phyloP scores from a whole-genome alignment of 2,113 vertebrate species.

The Passer montanus region DNA sequence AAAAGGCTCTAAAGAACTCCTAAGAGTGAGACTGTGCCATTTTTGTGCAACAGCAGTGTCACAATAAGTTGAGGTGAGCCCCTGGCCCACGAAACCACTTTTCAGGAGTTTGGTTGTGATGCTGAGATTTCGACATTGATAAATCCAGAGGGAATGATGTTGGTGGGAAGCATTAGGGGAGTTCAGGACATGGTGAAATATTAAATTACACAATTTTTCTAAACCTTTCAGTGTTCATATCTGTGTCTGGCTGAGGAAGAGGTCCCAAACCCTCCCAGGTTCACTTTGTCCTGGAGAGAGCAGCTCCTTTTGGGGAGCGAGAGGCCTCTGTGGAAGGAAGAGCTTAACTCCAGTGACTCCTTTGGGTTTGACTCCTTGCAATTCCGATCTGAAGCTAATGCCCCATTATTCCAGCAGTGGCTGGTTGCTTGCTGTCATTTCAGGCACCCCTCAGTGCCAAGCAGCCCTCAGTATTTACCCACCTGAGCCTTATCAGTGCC shows the following conservation, averaged over 20 bases:
- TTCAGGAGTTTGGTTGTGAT: fast-evolving
- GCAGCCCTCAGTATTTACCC: slow-evolving; percentile 51
- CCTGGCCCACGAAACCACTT: neutral
- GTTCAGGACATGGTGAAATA: neutral
- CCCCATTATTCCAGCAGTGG: neutral
- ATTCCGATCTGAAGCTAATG: neutral
- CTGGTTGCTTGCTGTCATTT: neutral
- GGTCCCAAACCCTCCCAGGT: neutral
- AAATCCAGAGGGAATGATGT: neutral
- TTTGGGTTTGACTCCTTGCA: neutral
- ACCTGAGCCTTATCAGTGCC: slow-evolving; percentile 27
- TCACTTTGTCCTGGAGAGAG: fast-evolving
- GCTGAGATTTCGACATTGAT: neutral
- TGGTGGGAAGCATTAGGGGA: neutral
- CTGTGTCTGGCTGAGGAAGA: neutral
- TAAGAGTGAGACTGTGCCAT: neutral
- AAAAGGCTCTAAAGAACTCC: neutral
- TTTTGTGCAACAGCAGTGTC: neutral
- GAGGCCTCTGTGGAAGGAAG: neutral
- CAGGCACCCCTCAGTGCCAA: neutral
- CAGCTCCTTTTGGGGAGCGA: neutral
- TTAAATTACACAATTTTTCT: fast-evolving
- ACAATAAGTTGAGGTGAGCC: neutral
- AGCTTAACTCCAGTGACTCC: neutral
- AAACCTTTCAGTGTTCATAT: neutral